Evolutionary conservation across 2,797 vertebrate genomes (phyloP), one percentile per base, ranked within the genome.

Genomic region (Megaceryle alcyon): DNA sequence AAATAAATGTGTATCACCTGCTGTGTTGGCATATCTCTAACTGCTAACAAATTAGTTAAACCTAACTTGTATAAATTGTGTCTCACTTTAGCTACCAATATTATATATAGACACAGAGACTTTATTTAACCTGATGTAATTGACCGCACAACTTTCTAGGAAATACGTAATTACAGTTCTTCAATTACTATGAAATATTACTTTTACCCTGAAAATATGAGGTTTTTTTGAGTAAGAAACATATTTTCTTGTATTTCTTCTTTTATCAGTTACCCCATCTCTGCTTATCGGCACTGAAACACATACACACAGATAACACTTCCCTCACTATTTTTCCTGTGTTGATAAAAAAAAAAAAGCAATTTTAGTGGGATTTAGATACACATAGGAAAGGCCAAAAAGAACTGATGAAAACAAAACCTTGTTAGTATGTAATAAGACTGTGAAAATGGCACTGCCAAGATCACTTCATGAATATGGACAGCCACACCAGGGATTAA

Each of bases 281-380:
- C 76, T 70, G 28, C 48, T 95, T 97, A 96, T 95, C 94, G 90
- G 31, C 22, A 64, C 37, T 41, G 89, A 89, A 96, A 91, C 86
- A 63, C 35, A 53, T 65, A 82, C 77, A 84, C 1, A 1, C 16
- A 86, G 79, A 83, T 54, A 82, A 88, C 26, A 33, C 13, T 61
- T 90, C 1, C 1, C 44, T 61, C 22, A 66, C 70, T 63, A 83
- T 83, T 35, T 85, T 57, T 90, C 63, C 61, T 46, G 31, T 49
- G 68, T 76, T 78, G 83, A 89, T 97, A 97, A 72, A 78, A 91
- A 41, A 95, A 88, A 75, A 16, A 48, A 94, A 91, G 63, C 15
- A 73, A 82, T 88, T 95, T 95, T 90, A 51, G 28, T 65, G 31
- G 79, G 71, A 95, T 73, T 79, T 92, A 91, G 64, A 33, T 93